These are phyloP conservation scores for Danaus plexippus DNA, from an alignment of 1,140 invertebrate genomes.

Conservation along the genomic window DNA sequence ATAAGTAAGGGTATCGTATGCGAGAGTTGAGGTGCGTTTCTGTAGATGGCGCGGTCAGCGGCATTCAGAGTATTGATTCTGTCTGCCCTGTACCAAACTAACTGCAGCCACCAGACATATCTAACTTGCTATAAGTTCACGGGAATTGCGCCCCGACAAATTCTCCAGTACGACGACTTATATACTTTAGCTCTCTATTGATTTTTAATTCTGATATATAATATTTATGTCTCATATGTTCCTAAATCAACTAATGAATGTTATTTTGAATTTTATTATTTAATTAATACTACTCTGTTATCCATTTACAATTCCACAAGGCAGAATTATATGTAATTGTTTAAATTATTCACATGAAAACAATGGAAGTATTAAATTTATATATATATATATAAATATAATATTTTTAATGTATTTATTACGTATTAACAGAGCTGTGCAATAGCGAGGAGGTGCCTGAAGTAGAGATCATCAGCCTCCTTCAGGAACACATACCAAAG, in stretches of 20 bases:
- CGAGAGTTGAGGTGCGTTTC: not conserved
- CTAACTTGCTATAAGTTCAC: constrained; percentile 4
- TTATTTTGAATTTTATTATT: no score
- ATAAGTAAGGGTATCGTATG: no score
- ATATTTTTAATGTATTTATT: no score
- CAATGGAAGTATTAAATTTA: no score
- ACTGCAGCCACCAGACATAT: constrained; percentile 39
- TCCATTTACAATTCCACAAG: no score
- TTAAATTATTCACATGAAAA: no score
- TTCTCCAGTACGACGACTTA: constrained; percentile 42
- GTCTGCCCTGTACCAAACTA: constrained; percentile 49
- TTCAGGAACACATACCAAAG: constrained; percentile 95
- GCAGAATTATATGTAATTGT: no score
- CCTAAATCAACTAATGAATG: constrained; percentile 6
- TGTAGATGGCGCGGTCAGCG: constrained; percentile 38
- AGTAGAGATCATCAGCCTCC: constrained; percentile 94
- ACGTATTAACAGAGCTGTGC: constrained; percentile 83
- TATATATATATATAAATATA: no score
- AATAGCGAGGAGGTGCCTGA: constrained; percentile 89
- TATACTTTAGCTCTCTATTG: constrained; percentile 45
- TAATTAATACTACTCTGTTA: no score
- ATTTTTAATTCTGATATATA: constrained; percentile 34
- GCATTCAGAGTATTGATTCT: constrained; percentile 51
- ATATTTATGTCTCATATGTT: constrained; percentile 6
- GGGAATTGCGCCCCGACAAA: constrained; percentile 36